Conservation (phyloP, 2,113 vertebrate species). For the Polypterus senegalus region DNA sequence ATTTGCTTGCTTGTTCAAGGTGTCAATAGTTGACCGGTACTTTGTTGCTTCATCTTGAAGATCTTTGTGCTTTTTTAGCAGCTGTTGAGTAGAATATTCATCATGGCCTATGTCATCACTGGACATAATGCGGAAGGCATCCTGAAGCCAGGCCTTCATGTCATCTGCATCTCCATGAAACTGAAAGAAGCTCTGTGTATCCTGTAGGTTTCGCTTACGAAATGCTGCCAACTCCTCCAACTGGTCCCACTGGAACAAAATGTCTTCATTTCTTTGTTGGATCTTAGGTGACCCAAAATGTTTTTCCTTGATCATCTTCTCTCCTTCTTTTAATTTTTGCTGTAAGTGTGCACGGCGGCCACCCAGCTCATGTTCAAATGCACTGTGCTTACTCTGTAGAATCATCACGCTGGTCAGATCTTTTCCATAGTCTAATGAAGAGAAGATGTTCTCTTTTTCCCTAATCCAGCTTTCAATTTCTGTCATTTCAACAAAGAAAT, state of each 20-base stretch:
- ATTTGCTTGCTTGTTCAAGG: conserved; percentile 60
- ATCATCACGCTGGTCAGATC: conserved; percentile 79
- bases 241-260: conserved; percentile 66
- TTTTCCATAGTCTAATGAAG: conserved; percentile 80
- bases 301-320: conserved; percentile 51
- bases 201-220: conserved; percentile 68
- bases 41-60: conserved; percentile 64
- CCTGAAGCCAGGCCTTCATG: conserved; percentile 66
- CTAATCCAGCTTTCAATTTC: conserved; percentile 88
- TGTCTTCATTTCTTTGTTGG: conserved; percentile 45
- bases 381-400: conserved; percentile 77
- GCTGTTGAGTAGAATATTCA: conserved; percentile 70
- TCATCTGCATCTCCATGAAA: conserved; percentile 86
- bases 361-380: conserved; percentile 79
- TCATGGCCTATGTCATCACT: conserved; percentile 73
- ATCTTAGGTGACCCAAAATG: conserved; percentile 60
- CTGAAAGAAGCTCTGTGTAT: conserved; percentile 81
- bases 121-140: conserved; percentile 59
- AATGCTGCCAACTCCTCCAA: conserved; percentile 78
- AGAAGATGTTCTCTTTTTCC: conserved; percentile 91
- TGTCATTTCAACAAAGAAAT: conserved; percentile 82
- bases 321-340: conserved; percentile 54
- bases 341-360: conserved; percentile 57
- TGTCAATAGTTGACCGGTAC: conserved; percentile 55
- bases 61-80: conserved; percentile 66